phyloP scores from a whole-genome alignment of 2,888 invertebrate genomes.

The Dryocosmus kuriphilus region DNA sequence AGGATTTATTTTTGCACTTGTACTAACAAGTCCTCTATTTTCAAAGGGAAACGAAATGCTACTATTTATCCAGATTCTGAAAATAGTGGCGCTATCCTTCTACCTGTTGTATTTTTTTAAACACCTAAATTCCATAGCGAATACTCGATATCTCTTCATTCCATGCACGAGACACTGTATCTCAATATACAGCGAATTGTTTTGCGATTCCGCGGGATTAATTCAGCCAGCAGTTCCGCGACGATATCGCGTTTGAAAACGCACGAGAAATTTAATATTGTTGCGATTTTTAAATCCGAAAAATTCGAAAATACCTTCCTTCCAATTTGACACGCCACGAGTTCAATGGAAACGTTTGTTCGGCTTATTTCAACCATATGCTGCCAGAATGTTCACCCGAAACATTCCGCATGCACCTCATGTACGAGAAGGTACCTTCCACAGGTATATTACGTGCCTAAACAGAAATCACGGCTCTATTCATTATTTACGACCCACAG shows the following conservation, averaged over 20 bases:
- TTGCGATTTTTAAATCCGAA: conserved; percentile 67
- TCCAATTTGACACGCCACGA: conserved; percentile 45
- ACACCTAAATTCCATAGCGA: neutral
- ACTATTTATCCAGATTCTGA: no score
- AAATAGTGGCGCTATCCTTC: neutral
- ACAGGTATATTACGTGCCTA: conserved; percentile 39
- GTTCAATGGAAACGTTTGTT: conserved; percentile 57
- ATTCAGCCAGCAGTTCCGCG: conserved; percentile 54
- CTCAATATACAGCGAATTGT: conserved; percentile 60
- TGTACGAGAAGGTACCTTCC: conserved; percentile 10
- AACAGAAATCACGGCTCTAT: conserved; percentile 37
- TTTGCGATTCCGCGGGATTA: conserved; percentile 69
- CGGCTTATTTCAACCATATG: conserved; percentile 68
- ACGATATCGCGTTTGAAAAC: conserved; percentile 41
- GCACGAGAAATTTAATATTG: conserved; percentile 66
- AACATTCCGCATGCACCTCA: conserved; percentile 28
- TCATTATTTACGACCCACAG: conserved; percentile 17
- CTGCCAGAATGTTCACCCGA: conserved; percentile 57
- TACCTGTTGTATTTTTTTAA: neutral
- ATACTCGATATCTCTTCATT: conserved; percentile 33
- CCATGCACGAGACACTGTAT: conserved; percentile 23
- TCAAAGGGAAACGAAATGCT: neutral
- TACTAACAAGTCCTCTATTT: neutral
- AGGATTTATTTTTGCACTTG: neutral
- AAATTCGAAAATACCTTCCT: conserved; percentile 20